Evolutionary conservation across 1,140 invertebrate genomes (phyloP), one percentile per base, ranked within the genome.

Genomic region (Euglossa dilemma): DNA sequence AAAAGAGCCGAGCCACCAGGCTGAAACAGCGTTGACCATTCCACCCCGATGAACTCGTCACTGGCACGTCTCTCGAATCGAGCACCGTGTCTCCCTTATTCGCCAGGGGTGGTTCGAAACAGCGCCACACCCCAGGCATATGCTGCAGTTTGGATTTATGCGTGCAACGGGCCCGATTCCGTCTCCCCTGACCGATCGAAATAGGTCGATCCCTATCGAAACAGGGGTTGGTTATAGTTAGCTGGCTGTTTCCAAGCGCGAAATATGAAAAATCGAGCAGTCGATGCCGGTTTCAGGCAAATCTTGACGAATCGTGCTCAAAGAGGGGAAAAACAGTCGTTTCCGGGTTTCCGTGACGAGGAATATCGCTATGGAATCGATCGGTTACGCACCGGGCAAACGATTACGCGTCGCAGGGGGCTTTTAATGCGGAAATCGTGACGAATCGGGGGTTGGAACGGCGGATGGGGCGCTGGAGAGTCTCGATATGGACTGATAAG

Each of bases 221-320:
- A n/a, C n/a, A 73, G 36, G 79, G 71, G 52, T 59, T 23, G 77
- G 36, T 36, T n/a, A n/a, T n/a, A 77, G 76, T 12, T 20, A 6
- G 75, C 59, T 45, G 81, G 86, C n/a, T n/a, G 54, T 79, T 63
- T 54, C 1, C 14, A n/a, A 59, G 77, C 71, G 83, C 50, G 64
- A 85, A 85, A 85, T 87, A 89, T 87, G 87, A 89, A 89, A 85
- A 89, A 87, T 89, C 86, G 87, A 70, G 57, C 77, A 78, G 66
- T 77, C 76, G 52, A 25, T 25, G 63, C 57, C 70, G 52, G 63
- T 78, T 69, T 56, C 56, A 61, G 45, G 52, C 47, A 78, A 75
- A 89, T 89, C 84, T 88, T 86, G 87, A 89, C 80, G 80, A 88
- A 89, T 89, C 77, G 87, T 69, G n/a, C n/a, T 59, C 79, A 36